A percentile compares a stretch with the other conserved stretches of the same genome.
These are phyloP conservation scores for Hemicordylus capensis DNA, from an alignment of 2,113 vertebrate species.

Conservation along the genomic window DNA sequence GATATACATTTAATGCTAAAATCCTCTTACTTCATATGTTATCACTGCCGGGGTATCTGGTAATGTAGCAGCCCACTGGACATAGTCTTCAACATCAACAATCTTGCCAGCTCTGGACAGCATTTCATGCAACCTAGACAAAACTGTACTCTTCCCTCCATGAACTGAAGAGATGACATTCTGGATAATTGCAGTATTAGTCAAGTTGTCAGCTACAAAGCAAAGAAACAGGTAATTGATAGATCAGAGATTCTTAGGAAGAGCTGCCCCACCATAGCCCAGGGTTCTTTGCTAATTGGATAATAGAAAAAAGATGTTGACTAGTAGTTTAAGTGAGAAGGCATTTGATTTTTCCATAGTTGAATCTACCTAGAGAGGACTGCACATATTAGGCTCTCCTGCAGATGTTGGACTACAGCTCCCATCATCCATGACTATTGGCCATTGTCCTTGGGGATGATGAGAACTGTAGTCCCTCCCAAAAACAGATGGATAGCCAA, in stretches of 20 bases:
- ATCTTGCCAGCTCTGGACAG: slow-evolving; percentile 59
- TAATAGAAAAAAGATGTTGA: not conserved
- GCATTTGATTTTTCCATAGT: not conserved
- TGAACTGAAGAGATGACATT: slow-evolving; percentile 81
- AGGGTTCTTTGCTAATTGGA: not conserved
- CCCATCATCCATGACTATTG: too few relatives aligned
- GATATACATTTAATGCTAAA: not conserved
- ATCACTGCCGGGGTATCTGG: slow-evolving; percentile 78
- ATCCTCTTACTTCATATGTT: slow-evolving; percentile 60
- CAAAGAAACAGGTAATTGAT: not conserved
- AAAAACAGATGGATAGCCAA: too few relatives aligned
- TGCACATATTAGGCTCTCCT: too few relatives aligned
- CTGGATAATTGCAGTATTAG: slow-evolving; percentile 67
- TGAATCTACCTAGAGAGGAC: too few relatives aligned
- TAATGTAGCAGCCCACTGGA: slow-evolving; percentile 82
- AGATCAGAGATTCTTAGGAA: not conserved
- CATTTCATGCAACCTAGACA: slow-evolving; percentile 79
- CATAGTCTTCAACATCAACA: slow-evolving; percentile 74
- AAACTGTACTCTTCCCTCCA: slow-evolving; percentile 78
- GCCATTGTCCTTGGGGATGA: too few relatives aligned
- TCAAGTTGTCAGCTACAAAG: slow-evolving; percentile 17
- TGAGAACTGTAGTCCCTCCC: too few relatives aligned
- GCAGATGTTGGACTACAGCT: too few relatives aligned
- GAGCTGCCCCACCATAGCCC: accelerated
- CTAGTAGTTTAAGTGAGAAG: not conserved